Evolutionary conservation across 2,888 invertebrate genomes (phyloP).

Genomic region (Sicus ferrugineus): DNA sequence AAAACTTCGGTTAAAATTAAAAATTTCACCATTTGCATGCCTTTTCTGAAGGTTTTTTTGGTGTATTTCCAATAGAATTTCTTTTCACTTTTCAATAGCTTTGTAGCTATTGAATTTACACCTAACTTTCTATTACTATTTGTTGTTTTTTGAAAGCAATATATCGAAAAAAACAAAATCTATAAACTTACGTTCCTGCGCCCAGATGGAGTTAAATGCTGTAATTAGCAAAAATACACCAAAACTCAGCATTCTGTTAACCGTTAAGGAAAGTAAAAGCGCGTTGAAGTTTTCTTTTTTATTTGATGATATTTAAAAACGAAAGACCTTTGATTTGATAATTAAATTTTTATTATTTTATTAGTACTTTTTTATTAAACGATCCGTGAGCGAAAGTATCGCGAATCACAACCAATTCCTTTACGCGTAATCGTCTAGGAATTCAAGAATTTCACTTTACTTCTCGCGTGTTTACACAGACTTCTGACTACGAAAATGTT

Average conservation of each 20-base stretch:
- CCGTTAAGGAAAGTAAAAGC: constrained; percentile 55
- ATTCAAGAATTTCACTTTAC: constrained; percentile 43
- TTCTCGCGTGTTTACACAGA: background rate
- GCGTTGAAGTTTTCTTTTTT: constrained; percentile 46
- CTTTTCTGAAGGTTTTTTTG: too few species aligned
- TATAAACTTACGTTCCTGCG: constrained; percentile 53
- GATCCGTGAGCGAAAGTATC: constrained; percentile 20
- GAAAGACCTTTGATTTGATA: background rate
- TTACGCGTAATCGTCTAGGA: constrained; percentile 18
- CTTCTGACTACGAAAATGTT: background rate
- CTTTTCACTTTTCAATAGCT: too few species aligned
- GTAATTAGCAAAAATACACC: constrained; percentile 46
- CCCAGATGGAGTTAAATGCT: constrained; percentile 45
- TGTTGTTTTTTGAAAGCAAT: background rate
- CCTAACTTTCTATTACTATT: too few species aligned
- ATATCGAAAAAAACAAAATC: background rate
- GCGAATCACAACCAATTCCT: background rate
- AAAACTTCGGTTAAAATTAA: too few species aligned
- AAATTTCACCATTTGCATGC: too few species aligned
- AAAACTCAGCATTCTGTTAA: constrained; percentile 47
- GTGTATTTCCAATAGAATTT: too few species aligned
- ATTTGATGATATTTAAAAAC: background rate
- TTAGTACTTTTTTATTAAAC: constrained; percentile 45
- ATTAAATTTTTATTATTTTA: constrained; percentile 43
- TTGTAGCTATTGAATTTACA: too few species aligned